A percentile compares a stretch with the other conserved stretches of the same genome.
These are phyloP conservation scores for Trypoxylus dichotomus DNA, from an alignment of 1,140 invertebrate species.

Conservation along the genomic window DNA sequence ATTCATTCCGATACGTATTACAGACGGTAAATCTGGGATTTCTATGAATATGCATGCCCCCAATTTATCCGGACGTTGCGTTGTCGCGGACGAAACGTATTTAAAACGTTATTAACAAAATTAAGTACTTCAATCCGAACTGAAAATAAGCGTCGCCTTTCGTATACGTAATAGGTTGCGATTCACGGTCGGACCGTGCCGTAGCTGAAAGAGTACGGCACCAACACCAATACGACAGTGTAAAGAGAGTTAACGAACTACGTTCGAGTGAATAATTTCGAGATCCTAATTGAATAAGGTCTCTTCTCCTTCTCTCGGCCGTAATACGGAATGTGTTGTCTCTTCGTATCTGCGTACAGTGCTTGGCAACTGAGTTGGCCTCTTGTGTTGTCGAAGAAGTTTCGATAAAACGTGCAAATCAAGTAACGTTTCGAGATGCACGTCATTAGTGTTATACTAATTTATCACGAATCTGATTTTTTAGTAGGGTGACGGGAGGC, in stretches of 20 bases:
- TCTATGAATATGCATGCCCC: neutral
- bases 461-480: too few species aligned
- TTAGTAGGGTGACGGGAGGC: too few species aligned
- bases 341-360: neutral
- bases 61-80: neutral
- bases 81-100: neutral
- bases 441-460: too few species aligned
- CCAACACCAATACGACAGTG: neutral
- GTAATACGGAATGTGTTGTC: neutral
- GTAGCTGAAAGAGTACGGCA: neutral
- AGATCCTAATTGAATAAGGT: constrained; percentile 11
- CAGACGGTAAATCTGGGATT: neutral
- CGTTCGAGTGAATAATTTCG: constrained; percentile 18
- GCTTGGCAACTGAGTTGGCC: neutral
- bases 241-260: constrained; percentile 16
- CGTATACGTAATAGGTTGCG: neutral
- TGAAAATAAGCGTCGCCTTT: neutral
- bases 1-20: neutral
- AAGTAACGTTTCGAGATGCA: too few species aligned
- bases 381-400: too few species aligned
- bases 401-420: too few species aligned
- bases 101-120: constrained; percentile 15
- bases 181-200: neutral
- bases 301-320: neutral
- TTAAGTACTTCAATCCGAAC: neutral